phyloP scores from a whole-genome alignment of 2,113 vertebrate species.

The Embiotoca jacksoni region DNA sequence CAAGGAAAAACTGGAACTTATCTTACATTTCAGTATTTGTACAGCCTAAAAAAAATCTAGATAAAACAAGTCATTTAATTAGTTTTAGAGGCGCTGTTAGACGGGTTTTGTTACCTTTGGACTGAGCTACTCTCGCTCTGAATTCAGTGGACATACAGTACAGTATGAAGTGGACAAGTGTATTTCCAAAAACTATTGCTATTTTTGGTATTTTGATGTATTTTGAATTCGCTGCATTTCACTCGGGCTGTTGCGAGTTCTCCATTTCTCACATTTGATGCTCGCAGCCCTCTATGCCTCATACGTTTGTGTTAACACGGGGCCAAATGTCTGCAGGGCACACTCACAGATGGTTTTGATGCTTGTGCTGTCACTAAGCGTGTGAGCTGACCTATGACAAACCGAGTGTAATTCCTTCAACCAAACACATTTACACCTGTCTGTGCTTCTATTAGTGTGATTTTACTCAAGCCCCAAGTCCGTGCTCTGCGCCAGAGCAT shows the following conservation, averaged over 20 bases:
- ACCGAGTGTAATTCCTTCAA: constrained; percentile 10
- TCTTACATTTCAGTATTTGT: too few relatives aligned
- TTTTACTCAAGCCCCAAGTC: not conserved
- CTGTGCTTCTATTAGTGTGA: not conserved
- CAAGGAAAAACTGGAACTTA: not conserved
- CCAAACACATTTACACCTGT: not conserved
- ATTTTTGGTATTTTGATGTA: not conserved
- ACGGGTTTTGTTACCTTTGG: too few relatives aligned
- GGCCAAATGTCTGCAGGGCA: constrained; percentile 13
- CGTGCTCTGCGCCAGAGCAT: constrained; percentile 10
- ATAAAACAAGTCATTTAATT: too few relatives aligned
- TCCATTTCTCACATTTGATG: constrained; percentile 13
- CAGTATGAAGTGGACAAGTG: too few relatives aligned
- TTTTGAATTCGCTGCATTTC: constrained; percentile 4
- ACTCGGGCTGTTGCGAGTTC: constrained; percentile 5
- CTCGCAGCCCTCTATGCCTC: constrained; percentile 35
- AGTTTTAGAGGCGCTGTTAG: too few relatives aligned
- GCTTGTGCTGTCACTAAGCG: constrained; percentile 13
- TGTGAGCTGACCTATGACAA: constrained; percentile 9
- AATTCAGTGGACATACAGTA: too few relatives aligned
- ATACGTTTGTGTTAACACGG: constrained; percentile 21
- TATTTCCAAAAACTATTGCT: too few relatives aligned
- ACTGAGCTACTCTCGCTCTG: too few relatives aligned
- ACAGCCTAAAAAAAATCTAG: too few relatives aligned
- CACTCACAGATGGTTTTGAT: constrained; percentile 4